Percentiles rank a stretch among this genome's conserved stretches.
Evolutionary conservation across 2,113 vertebrate genomes (phyloP).

Genomic region (Echinops telfairi): DNA sequence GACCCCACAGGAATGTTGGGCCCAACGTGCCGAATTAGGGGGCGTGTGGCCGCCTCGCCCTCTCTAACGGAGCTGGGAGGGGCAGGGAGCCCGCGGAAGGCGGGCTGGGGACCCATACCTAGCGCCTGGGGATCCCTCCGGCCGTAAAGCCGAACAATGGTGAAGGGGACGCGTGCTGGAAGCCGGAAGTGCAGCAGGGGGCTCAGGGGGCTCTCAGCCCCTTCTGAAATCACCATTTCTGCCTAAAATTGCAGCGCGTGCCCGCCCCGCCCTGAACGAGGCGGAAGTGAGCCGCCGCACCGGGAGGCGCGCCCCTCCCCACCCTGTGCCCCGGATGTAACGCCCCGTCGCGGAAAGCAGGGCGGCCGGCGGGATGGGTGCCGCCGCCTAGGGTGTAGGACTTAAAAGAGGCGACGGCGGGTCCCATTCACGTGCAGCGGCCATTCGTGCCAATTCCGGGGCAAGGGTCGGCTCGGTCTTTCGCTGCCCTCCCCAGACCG

Average conservation of each 20-base stretch:
- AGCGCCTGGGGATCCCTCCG: neutral
- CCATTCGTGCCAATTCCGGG: constrained; percentile 61
- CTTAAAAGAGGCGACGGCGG: neutral
- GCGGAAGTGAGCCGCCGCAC: constrained; percentile 82
- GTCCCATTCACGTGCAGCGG: constrained; percentile 51
- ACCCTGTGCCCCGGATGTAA: constrained; percentile 83
- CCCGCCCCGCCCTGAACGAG: constrained; percentile 78
- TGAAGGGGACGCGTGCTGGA: neutral
- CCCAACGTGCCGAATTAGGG: constrained; percentile 16
- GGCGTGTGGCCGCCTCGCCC: constrained; percentile 55
- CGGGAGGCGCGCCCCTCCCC: constrained; percentile 81
- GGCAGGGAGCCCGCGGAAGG: constrained; percentile 17
- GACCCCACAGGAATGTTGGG: constrained; percentile 62
- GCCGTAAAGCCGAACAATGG: constrained; percentile 64
- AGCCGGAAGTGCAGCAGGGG: constrained; percentile 1
- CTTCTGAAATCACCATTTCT: constrained; percentile 20
- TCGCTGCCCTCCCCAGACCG: constrained; percentile 14
- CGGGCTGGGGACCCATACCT: neutral
- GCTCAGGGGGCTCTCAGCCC: neutral
- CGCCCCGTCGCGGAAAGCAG: constrained; percentile 78
- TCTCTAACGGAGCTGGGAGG: constrained; percentile 65
- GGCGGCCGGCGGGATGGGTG: constrained; percentile 45
- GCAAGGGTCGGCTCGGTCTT: constrained; percentile 18
- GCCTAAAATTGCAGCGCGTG: constrained; percentile 38
- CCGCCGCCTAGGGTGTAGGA: constrained; percentile 36